Evolutionary conservation across 1,140 invertebrate genomes (phyloP).

Genomic region (Drosophila rufa): DNA sequence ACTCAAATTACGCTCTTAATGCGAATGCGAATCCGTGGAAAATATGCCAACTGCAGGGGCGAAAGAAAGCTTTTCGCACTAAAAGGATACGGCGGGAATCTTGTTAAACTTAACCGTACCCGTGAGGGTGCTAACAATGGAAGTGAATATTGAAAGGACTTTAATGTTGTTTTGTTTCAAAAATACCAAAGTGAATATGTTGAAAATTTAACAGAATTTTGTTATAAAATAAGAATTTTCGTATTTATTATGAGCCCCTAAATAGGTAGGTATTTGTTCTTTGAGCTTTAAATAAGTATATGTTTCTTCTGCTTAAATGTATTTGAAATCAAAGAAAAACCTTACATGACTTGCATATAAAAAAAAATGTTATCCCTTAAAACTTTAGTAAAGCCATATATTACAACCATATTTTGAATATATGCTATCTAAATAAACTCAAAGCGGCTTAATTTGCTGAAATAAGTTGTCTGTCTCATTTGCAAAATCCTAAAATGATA

Average conservation of each 20-base stretch:
- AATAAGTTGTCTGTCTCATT: neutral
- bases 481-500: neutral
- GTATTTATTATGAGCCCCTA: neutral
- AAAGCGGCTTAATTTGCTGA: neutral
- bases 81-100: conserved; percentile 30
- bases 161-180: neutral
- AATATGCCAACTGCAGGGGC: conserved; percentile 11
- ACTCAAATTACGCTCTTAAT: conserved; percentile 71
- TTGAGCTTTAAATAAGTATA: neutral
- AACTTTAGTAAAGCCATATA: no score
- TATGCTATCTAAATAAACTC: neutral
- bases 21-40: conserved; percentile 57
- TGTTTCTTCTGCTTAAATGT: no score
- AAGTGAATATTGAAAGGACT: neutral
- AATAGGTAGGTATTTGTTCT: neutral
- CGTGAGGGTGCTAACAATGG: conserved; percentile 30
- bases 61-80: conserved; percentile 6
- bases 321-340: neutral
- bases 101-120: conserved; percentile 26
- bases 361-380: no score
- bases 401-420: neutral
- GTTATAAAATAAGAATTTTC: neutral
- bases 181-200: neutral
- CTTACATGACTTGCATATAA: no score
- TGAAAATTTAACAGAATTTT: no score